A percentile compares a stretch with the other conserved stretches of the same genome.
phyloP scores from a whole-genome alignment of 2,113 vertebrate genomes.

The Larimichthys polyactis region DNA sequence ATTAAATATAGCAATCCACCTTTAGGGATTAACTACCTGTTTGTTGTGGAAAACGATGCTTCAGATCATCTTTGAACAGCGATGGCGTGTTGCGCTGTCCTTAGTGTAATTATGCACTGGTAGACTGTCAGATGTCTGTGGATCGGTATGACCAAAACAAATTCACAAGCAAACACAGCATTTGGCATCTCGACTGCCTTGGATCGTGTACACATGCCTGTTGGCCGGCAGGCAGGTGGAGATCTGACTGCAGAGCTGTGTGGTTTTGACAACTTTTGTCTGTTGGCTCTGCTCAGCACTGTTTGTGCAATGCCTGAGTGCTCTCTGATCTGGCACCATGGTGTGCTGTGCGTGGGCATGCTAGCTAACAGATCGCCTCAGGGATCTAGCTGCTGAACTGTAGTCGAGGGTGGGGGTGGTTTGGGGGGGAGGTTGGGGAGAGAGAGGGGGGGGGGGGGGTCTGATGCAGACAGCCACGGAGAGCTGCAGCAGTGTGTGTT shows the following conservation, averaged over 20 bases:
- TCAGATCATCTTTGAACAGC: constrained; percentile 10
- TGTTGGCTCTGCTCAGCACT: constrained; percentile 62
- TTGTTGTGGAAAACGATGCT: background rate
- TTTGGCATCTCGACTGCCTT: constrained; percentile 22
- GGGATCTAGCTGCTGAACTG: constrained; percentile 72
- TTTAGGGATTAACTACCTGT: constrained; percentile 9
- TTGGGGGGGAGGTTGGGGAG: background rate
- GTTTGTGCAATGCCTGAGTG: constrained; percentile 62
- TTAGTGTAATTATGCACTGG: background rate
- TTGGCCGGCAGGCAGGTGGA: constrained; percentile 50
- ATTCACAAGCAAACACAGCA: constrained; percentile 19
- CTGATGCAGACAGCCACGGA: constrained; percentile 46
- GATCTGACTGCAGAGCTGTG: constrained; percentile 54
- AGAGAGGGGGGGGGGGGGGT: background rate
- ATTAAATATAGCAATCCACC: constrained; percentile 42
- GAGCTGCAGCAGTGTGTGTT: constrained; percentile 56
- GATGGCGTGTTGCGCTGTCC: background rate
- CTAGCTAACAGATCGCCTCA: constrained; percentile 69
- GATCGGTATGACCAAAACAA: constrained; percentile 16
- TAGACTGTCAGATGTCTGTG: constrained; percentile 27
- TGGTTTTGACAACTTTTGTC: constrained; percentile 67
- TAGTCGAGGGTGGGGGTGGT: constrained; percentile 57
- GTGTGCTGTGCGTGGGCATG: constrained; percentile 73
- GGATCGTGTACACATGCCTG: constrained; percentile 38
- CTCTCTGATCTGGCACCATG: constrained; percentile 72